phyloP scores from a whole-genome alignment of 2,888 invertebrate species.

The Netelia fuscicornis region DNA sequence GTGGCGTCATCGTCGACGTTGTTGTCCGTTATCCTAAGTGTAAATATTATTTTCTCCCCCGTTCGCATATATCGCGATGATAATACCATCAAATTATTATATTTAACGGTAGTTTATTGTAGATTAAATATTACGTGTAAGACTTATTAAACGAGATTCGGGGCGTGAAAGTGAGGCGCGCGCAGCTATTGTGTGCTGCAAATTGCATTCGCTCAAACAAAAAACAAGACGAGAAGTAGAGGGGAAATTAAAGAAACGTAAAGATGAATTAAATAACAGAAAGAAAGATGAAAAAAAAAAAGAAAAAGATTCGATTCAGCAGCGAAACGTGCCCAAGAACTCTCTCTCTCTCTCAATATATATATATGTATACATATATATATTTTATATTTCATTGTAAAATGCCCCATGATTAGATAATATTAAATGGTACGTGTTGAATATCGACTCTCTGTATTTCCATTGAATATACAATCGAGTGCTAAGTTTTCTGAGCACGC shows the following conservation, averaged over 20 bases:
- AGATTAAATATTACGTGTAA: constrained; percentile 69
- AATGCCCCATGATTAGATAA: constrained; percentile 76
- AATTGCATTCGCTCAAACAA: constrained; percentile 55
- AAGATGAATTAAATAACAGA: constrained; percentile 1
- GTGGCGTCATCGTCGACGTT: constrained; percentile 58
- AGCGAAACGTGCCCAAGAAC: constrained; percentile 68
- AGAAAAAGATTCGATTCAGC: constrained; percentile 49
- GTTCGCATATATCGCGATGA: constrained; percentile 77
- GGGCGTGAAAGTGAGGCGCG: constrained; percentile 20
- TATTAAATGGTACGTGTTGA: constrained; percentile 77
- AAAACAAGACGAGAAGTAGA: not conserved
- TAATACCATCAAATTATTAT: constrained; percentile 72
- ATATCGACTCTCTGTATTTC: constrained; percentile 72
- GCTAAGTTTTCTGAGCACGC: constrained; percentile 49
- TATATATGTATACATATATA: constrained; percentile 38
- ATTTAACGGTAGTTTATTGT: constrained; percentile 76
- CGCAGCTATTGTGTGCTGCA: constrained; percentile 37
- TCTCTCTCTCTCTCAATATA: constrained; percentile 58
- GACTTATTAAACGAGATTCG: constrained; percentile 51
- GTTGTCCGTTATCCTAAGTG: constrained; percentile 66
- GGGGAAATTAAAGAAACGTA: not conserved
- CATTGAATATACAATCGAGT: constrained; percentile 64
- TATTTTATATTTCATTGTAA: constrained; percentile 80
- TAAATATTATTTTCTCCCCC: constrained; percentile 71
- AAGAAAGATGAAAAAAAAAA: constrained; percentile 22